Evolutionary conservation across 2,888 invertebrate genomes (phyloP).

Genomic region (Calameuta filiformis): DNA sequence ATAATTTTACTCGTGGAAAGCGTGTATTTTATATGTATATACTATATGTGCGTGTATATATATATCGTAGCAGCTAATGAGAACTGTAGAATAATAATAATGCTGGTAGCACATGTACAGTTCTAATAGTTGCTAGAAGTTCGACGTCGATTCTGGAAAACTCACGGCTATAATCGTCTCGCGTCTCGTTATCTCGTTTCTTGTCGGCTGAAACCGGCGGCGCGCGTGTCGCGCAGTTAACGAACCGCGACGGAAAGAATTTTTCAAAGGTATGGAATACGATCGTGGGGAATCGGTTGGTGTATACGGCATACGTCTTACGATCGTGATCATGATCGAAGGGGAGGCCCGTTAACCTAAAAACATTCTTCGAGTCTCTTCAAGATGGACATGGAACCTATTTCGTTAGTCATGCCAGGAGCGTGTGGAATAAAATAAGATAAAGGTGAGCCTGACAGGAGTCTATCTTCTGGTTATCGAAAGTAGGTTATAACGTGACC

Average conservation of each 20-base stretch:
- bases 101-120: too few species aligned
- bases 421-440: background rate
- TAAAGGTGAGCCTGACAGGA: background rate
- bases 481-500: slow-evolving; percentile 3
- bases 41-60: background rate
- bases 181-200: background rate
- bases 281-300: background rate
- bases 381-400: slow-evolving; percentile 15
- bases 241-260: background rate
- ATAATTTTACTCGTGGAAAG: background rate
- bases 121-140: background rate
- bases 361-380: slow-evolving; percentile 10
- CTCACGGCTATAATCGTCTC: background rate
- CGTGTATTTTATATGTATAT: background rate
- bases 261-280: background rate
- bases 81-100: background rate
- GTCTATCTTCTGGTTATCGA: background rate
- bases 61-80: background rate
- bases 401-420: slow-evolving; percentile 18
- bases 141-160: background rate
- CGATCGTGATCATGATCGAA: background rate
- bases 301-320: background rate
- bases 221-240: background rate
- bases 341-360: slow-evolving; percentile 19
- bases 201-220: background rate